Evolutionary conservation across 2,113 vertebrate species (phyloP), one percentile per base, ranked within the genome.

Genomic region (Chaetops frenatus): DNA sequence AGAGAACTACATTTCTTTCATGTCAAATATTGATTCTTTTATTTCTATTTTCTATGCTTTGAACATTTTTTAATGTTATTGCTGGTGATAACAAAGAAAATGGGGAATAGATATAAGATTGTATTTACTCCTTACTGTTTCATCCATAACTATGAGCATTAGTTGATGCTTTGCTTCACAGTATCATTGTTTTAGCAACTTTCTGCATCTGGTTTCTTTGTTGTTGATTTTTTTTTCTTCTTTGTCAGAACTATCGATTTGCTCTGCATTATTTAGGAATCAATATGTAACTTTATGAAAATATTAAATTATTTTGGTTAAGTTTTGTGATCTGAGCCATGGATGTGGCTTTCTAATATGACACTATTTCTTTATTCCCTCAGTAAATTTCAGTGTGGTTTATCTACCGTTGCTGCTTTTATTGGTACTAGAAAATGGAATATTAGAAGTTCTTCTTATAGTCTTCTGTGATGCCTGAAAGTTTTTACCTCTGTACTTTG

Each of bases 221-320:
- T 5, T 92, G 96, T 58, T 92, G 86, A 95, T 95, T 97, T 96
- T 83, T 96, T 83, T 61, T 92, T 69, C 80, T 71, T 84, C 27
- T 48, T 90, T 92, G 72, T 90, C 90, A 96, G 72, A 84, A 72
- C 18, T 91, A 83, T 25, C 2, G 15, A 93, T 91, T 88, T 94
- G 56, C 23, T 91, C 17, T 47, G 35, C 40, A 65, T 95, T 94
- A 87, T 94, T 78, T 81, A 78, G 51, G 79, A 84, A 95, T 94
- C 84, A 89, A 96, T 95, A 93, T 16, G 8, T 61, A 92, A 91
- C 40, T 81, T 95, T 77, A 91, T 67, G 74, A 80, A 71, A 84
- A 64, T 4, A 94, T 90, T 97, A 91, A 94, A 92, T 90, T 96
- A 95, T 94, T 87, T 72, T n/a, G 8, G 66, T 90, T 77, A 28